Conservation (phyloP, 1,140 invertebrate species). For the Aphaenogaster ashmeadi region DNA sequence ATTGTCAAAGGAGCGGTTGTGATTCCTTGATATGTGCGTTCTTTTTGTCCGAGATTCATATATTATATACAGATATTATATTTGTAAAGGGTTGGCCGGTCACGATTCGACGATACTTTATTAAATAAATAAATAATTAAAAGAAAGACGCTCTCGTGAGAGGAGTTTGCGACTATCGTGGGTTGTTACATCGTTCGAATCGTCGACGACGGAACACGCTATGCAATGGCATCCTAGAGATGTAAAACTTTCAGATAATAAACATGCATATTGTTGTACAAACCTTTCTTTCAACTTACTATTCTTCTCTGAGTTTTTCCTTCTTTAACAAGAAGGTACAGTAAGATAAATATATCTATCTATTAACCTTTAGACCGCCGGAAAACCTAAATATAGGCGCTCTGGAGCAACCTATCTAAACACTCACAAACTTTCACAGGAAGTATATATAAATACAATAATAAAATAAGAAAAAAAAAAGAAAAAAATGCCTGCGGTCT, state of each 20-base stretch:
- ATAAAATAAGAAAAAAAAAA: no score
- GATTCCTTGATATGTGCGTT: constrained; percentile 69
- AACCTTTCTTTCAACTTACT: constrained; percentile 34
- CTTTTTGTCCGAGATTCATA: constrained; percentile 73
- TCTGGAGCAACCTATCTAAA: no score
- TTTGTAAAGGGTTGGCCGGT: constrained; percentile 80
- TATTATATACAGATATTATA: constrained; percentile 78
- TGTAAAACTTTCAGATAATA: constrained; percentile 86
- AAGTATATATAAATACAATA: no score
- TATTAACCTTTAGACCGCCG: no score
- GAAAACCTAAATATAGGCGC: no score
- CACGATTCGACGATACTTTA: constrained; percentile 77
- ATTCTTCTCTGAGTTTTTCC: not conserved
- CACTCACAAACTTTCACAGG: no score
- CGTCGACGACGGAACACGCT: constrained; percentile 73
- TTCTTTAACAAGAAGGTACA: not conserved
- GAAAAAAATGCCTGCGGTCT: no score
- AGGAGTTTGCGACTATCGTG: constrained; percentile 43
- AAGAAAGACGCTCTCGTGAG: not conserved
- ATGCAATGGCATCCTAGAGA: constrained; percentile 82
- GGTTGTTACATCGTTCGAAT: constrained; percentile 75
- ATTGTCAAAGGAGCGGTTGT: constrained; percentile 74
- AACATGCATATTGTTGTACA: constrained; percentile 87
- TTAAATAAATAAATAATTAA: constrained; percentile 59
- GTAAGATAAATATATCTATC: no score